These are phyloP conservation scores for Cinclus cinclus DNA, from an alignment of 2,113 vertebrate genomes.

Conservation along the genomic window DNA sequence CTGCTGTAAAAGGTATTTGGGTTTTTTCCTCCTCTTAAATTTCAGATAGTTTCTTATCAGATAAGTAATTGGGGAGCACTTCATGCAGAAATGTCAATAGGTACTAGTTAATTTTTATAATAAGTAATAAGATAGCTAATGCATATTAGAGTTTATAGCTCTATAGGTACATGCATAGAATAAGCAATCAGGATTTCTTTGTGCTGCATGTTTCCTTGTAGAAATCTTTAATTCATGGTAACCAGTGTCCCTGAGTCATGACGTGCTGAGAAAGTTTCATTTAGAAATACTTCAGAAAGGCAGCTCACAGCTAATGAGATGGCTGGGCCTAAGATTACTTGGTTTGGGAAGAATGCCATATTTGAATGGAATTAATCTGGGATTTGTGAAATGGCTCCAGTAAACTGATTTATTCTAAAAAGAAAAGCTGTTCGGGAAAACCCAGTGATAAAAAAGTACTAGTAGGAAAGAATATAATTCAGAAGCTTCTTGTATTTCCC, in stretches of 20 bases:
- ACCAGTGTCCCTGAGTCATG: background rate
- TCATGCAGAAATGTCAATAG: background rate
- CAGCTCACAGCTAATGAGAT: background rate
- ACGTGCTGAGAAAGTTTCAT: background rate
- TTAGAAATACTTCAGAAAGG: background rate
- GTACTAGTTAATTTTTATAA: background rate
- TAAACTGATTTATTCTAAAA: conserved; percentile 30
- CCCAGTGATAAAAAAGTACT: background rate
- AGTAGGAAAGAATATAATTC: background rate
- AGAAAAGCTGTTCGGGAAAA: conserved; percentile 35
- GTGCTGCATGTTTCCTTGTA: background rate
- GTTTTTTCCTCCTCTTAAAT: background rate
- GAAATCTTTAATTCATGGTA: background rate
- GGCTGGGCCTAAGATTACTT: conserved; percentile 19
- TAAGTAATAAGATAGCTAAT: background rate
- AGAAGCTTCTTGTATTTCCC: background rate
- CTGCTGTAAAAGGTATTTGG: background rate
- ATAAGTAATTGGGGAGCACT: background rate
- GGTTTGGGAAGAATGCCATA: conserved; percentile 9
- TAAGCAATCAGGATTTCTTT: background rate
- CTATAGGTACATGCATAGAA: background rate
- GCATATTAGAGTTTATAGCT: background rate
- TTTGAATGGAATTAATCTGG: conserved; percentile 58
- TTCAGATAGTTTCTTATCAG: background rate
- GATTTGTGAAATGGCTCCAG: conserved; percentile 53